A percentile compares a stretch with the other conserved stretches of the same genome.
These are phyloP conservation scores for Scaptomyza reducta DNA, from an alignment of 2,888 invertebrate genomes.

Conservation along the genomic window DNA sequence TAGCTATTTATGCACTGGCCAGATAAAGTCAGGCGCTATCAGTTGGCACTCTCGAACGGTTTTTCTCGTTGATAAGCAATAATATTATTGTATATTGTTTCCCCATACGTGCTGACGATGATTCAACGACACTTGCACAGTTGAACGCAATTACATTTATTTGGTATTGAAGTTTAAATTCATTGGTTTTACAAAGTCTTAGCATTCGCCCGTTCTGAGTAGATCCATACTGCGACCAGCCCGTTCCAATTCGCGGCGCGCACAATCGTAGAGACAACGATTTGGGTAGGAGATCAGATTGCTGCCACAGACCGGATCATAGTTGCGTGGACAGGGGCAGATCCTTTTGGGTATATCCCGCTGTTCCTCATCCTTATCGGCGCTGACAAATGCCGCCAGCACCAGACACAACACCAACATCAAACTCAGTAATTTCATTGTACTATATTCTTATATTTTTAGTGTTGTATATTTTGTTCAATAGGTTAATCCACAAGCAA, in stretches of 20 bases:
- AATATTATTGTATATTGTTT: conserved; percentile 19
- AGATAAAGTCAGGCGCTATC: conserved; percentile 53
- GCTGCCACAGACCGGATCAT: conserved; percentile 77
- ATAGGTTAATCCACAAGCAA: conserved; percentile 65
- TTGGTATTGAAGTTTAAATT: conserved; percentile 5
- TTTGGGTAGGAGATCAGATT: conserved; percentile 75
- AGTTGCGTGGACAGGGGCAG: conserved; percentile 79
- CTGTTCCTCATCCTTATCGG: conserved; percentile 11
- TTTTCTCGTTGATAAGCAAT: conserved; percentile 51
- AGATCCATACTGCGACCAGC: conserved; percentile 71
- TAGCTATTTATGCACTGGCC: conserved; percentile 16
- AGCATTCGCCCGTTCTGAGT: conserved; percentile 71
- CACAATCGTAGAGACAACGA: conserved; percentile 75
- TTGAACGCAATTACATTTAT: conserved; percentile 8
- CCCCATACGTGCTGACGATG: conserved; percentile 32
- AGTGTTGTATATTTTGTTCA: conserved; percentile 5
- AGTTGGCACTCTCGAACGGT: conserved; percentile 26
- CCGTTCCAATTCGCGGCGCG: conserved; percentile 52
- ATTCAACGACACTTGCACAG: conserved; percentile 35
- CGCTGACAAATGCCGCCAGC: conserved; percentile 45
- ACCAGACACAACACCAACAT: conserved; percentile 62
- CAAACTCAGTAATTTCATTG: conserved; percentile 62
- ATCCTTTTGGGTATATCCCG: neutral
- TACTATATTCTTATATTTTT: conserved; percentile 21
- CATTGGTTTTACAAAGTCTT: conserved; percentile 12